phyloP scores from a whole-genome alignment of 2,888 invertebrate genomes.

The Tipula unca region DNA sequence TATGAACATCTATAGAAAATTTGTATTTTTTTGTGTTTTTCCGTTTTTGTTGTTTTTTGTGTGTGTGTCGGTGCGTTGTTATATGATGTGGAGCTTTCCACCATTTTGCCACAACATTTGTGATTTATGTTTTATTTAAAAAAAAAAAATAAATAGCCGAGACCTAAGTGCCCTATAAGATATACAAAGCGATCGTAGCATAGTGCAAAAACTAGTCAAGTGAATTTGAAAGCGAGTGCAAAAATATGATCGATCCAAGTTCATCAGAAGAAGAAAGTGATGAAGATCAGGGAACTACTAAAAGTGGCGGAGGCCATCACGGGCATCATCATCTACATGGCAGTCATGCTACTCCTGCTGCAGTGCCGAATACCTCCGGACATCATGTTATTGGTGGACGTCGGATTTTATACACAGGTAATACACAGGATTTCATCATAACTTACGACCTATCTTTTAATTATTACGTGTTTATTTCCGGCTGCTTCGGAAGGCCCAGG shows the following conservation, averaged over 20 bases:
- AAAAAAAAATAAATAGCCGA: not conserved
- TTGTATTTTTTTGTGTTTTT: not conserved
- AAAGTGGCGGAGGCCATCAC: constrained; percentile 38
- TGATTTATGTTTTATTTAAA: not conserved
- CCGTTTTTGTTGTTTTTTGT: not conserved
- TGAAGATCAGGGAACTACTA: constrained; percentile 64
- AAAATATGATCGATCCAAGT: constrained; percentile 87
- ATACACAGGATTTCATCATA: not conserved
- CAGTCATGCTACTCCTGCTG: not conserved
- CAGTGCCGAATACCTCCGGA: not conserved
- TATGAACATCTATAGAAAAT: not conserved
- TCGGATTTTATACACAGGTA: not conserved
- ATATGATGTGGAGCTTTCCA: not conserved
- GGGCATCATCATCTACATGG: constrained; percentile 24
- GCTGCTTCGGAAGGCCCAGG: no score
- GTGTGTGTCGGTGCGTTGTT: not conserved
- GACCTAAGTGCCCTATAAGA: not conserved
- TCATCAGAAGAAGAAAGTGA: constrained; percentile 94
- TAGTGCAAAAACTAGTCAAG: not conserved
- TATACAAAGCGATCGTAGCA: not conserved
- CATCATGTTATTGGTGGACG: not conserved
- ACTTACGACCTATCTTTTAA: not conserved
- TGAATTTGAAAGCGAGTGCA: not conserved
- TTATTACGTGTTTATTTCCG: not conserved
- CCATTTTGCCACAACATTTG: not conserved